Conservation (phyloP, 2,113 vertebrate species). For the Raphicerus campestris region DNA sequence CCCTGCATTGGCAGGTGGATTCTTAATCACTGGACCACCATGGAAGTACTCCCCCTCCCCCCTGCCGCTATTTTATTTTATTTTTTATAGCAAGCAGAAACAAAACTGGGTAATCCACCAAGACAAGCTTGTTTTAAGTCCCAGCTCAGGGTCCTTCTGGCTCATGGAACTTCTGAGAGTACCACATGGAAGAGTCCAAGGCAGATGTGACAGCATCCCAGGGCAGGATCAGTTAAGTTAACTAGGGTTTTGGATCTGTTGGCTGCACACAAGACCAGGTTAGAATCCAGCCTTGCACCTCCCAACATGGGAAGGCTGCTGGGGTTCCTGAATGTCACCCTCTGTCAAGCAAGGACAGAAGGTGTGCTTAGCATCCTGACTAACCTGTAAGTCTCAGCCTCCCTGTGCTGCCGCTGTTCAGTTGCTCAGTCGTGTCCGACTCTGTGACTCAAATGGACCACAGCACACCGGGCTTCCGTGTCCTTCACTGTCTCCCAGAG, state of each 20-base stretch:
- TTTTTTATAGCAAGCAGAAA: not conserved
- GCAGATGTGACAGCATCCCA: too few species aligned
- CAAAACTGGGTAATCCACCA: too few species aligned
- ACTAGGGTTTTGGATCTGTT: not conserved
- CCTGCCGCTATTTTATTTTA: not conserved
- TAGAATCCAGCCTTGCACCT: not conserved
- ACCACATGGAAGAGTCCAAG: not conserved
- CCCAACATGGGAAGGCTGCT: too few species aligned
- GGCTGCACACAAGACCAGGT: not conserved
- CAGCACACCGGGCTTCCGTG: not conserved
- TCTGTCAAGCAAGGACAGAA: not conserved
- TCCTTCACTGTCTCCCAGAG: not conserved
- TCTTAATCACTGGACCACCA: not conserved
- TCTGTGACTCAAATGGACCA: not conserved
- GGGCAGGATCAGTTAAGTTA: not conserved
- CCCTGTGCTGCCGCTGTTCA: not conserved
- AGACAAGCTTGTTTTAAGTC: not conserved
- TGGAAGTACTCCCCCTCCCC: fast-evolving
- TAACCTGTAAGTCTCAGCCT: not conserved
- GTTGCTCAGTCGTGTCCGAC: not conserved
- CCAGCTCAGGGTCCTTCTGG: not conserved
- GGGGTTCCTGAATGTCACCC: not conserved
- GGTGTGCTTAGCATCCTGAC: fast-evolving
- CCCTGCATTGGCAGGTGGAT: not conserved
- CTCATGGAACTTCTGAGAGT: not conserved